phyloP scores from a whole-genome alignment of 2,797 vertebrate genomes.

The Pseudotriccus pelzelni region DNA sequence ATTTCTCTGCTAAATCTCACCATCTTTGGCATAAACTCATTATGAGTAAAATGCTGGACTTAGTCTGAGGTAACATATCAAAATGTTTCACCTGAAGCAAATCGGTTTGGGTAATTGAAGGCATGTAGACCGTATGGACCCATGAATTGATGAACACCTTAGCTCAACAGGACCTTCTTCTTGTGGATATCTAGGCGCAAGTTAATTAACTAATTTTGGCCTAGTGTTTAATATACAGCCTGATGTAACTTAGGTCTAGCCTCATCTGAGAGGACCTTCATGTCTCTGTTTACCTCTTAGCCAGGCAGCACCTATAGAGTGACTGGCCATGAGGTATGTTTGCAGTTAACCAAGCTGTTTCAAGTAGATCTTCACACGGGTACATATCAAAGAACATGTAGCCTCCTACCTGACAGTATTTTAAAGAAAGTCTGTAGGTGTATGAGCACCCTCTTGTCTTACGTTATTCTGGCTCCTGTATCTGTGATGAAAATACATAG shows the following conservation, averaged over 20 bases:
- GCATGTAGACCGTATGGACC: background rate
- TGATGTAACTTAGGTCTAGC: background rate
- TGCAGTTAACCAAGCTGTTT: background rate
- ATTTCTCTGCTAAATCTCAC: background rate
- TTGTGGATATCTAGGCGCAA: background rate
- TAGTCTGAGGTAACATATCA: background rate
- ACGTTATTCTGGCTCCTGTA: background rate
- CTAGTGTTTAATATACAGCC: background rate
- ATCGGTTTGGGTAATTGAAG: background rate
- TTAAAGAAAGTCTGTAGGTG: background rate
- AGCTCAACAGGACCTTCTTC: background rate
- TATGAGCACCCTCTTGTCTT: background rate
- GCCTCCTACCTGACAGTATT: background rate
- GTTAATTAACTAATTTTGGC: background rate
- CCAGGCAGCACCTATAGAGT: background rate
- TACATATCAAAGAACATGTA: background rate
- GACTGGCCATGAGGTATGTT: background rate
- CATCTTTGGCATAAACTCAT: background rate
- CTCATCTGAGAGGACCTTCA: background rate
- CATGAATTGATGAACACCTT: background rate
- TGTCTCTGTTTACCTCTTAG: background rate
- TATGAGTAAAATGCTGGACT: background rate
- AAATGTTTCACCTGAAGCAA: background rate
- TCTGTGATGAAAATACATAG: background rate
- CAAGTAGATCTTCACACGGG: background rate